Base-by-base conservation (phyloP, 2,113 vertebrate species). In the Taurulus bubalis region DNA sequence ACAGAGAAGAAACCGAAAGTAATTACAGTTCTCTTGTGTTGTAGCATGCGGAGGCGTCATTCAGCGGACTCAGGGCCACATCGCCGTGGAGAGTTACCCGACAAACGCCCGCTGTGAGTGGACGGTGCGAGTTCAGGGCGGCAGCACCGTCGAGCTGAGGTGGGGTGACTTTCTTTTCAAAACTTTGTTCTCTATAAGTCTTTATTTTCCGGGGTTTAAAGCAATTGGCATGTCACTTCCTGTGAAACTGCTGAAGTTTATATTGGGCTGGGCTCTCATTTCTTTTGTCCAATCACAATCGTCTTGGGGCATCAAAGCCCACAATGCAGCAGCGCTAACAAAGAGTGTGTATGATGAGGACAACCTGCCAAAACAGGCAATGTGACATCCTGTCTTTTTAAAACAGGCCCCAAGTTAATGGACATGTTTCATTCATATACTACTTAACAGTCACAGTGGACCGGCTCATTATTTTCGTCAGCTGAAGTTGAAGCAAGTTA, bases 101-200 rank as follows among this genome's bases (percentile, higher is more conserved):
- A 93, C 95, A 77, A 98, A 98, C 40, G 96, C 95, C 55, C 95
- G 93, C 30, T 98, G 98, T 0, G 97, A 98, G 75, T 98, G 97
- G 97, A 96, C 90, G 38, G 90, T 99, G 84, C 91, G 96, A 0
- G 96, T 95, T 86, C 93, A 92, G 62, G 82, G 82, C 70, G 96
- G 92, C 26, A 91, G 95, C 82, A 93, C 87, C 67, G 89, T 98
- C 76, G 95, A 98, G 69, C 92, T 98, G 91, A 96, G 96, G 97
- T 97, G 69, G 69, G 65, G 79, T 63, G 28, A 32, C 40, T 59
- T 20, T 22, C 14, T 22, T 28, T 47, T 30, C 1, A 63, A 45
- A 11, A 47, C 69, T 28, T 55, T 26, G 30, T 4, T 3, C 2
- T n/a, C 15, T 38, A 38, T 38, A 12, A 58, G 8, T n/a, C 7